Percentiles rank a stretch among this genome's conserved stretches.
These are phyloP conservation scores for Cataglyphis rosenhaueri DNA, from an alignment of 2,888 invertebrate genomes.

Conservation along the genomic window DNA sequence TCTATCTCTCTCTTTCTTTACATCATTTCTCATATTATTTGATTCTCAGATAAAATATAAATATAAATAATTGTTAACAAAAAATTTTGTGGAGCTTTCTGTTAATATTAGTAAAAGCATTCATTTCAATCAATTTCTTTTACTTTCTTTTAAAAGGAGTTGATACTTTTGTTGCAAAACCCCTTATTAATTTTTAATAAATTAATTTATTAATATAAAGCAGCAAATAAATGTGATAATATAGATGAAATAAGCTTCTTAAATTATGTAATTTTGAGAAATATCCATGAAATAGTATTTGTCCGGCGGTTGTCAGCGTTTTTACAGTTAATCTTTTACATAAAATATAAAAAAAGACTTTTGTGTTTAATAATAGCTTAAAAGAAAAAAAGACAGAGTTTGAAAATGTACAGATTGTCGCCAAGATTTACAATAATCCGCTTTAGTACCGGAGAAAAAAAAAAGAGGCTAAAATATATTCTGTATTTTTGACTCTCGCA, in stretches of 20 bases:
- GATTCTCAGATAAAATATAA: no score
- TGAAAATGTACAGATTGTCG: neutral
- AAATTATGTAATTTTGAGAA: neutral
- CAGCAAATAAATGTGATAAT: neutral
- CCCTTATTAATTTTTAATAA: neutral
- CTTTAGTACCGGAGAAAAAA: neutral
- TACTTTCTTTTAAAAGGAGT: neutral
- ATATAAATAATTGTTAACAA: neutral
- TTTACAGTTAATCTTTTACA: neutral
- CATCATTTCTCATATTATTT: no score
- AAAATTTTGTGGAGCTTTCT: neutral
- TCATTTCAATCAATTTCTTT: neutral
- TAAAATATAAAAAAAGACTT: neutral
- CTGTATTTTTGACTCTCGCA: neutral
- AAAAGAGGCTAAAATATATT: neutral
- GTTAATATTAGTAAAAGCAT: neutral
- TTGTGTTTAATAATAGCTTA: neutral
- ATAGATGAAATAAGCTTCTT: neutral
- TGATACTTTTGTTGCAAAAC: neutral
- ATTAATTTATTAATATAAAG: neutral
- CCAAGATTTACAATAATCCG: neutral
- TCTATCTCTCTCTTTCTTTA: no score
- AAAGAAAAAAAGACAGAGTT: neutral
- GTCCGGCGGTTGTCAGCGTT: neutral
- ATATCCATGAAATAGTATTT: neutral